Percentiles rank a stretch among this genome's conserved stretches.
Evolutionary conservation across 2,888 invertebrate genomes (phyloP).

Genomic region (Melieria picta): DNA sequence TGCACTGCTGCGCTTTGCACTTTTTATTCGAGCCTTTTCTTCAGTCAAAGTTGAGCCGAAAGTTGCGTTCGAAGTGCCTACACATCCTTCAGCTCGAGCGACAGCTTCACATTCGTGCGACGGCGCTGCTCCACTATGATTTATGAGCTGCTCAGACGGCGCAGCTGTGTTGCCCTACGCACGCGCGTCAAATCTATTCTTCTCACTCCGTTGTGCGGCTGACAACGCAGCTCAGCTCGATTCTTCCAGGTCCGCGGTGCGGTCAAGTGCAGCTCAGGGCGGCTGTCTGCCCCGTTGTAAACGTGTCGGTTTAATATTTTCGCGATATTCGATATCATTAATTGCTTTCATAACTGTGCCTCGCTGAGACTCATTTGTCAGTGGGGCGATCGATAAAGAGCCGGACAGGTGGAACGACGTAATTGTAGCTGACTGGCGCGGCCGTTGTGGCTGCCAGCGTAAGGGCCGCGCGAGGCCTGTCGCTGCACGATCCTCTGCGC

Average conservation of each 20-base stretch:
- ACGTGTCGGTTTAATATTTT: constrained; percentile 48
- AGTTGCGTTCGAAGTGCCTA: constrained; percentile 35
- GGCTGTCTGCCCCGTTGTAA: constrained; percentile 17
- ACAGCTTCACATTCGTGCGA: not conserved
- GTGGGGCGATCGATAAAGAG: constrained; percentile 56
- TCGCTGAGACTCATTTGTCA: constrained; percentile 56
- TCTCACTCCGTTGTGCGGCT: constrained; percentile 33
- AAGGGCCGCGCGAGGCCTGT: not conserved
- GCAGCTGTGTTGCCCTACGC: constrained; percentile 22
- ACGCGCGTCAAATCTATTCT: constrained; percentile 47
- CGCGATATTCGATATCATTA: constrained; percentile 55
- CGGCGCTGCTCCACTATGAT: constrained; percentile 47
- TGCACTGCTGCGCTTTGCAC: constrained; percentile 2
- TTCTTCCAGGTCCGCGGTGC: not conserved
- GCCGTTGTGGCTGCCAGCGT: not conserved
- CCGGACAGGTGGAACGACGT: constrained; percentile 58
- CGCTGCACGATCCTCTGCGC: not conserved
- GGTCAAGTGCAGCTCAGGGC: not conserved
- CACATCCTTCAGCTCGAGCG: constrained; percentile 34
- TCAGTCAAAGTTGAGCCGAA: constrained; percentile 35
- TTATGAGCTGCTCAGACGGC: constrained; percentile 49
- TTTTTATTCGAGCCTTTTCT: constrained; percentile 34
- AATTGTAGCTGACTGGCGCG: constrained; percentile 46
- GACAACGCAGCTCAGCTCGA: constrained; percentile 10
- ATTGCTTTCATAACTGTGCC: constrained; percentile 56